phyloP scores from a whole-genome alignment of 2,888 invertebrate genomes.

The Scaptomyza tumidula region DNA sequence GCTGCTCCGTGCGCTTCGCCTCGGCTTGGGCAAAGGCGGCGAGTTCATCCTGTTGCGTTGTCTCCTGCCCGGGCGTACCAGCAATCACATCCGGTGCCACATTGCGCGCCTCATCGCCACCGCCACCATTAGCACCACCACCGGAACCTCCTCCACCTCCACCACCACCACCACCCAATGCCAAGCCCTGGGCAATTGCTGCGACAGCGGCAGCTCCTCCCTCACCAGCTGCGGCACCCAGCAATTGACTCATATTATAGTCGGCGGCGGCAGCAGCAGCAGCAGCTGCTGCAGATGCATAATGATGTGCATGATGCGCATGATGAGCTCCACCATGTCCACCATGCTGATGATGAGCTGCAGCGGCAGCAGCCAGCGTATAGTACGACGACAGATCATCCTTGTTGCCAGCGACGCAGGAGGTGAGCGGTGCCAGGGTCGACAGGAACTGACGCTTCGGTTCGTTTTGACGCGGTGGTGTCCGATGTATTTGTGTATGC shows the following conservation, averaged over 20 bases:
- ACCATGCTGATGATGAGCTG: constrained; percentile 84
- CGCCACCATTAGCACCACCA: constrained; percentile 81
- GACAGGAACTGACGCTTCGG: constrained; percentile 91
- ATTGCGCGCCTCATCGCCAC: constrained; percentile 85
- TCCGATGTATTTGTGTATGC: constrained; percentile 84
- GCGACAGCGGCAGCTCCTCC: constrained; percentile 48
- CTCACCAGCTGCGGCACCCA: constrained; percentile 58
- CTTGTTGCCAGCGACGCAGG: constrained; percentile 89
- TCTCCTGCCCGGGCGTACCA: constrained; percentile 86
- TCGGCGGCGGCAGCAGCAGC: constrained; percentile 86
- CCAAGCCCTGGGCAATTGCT: constrained; percentile 56
- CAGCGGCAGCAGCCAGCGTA: constrained; percentile 86
- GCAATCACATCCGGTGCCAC: constrained; percentile 92
- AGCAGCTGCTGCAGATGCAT: constrained; percentile 61
- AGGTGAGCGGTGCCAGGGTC: constrained; percentile 90
- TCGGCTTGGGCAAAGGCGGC: constrained; percentile 94
- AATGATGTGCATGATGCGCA: constrained; percentile 63
- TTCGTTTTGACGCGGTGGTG: constrained; percentile 86
- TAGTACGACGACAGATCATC: constrained; percentile 87
- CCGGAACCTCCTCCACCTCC: constrained; percentile 55
- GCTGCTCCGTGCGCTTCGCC: constrained; percentile 91
- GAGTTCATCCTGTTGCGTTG: constrained; percentile 89
- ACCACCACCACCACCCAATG: constrained; percentile 27
- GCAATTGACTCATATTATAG: constrained; percentile 86
- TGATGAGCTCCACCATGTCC: constrained; percentile 23